Conservation (phyloP, 2,888 invertebrate species). For the Caenorhabditis sp. region DNA sequence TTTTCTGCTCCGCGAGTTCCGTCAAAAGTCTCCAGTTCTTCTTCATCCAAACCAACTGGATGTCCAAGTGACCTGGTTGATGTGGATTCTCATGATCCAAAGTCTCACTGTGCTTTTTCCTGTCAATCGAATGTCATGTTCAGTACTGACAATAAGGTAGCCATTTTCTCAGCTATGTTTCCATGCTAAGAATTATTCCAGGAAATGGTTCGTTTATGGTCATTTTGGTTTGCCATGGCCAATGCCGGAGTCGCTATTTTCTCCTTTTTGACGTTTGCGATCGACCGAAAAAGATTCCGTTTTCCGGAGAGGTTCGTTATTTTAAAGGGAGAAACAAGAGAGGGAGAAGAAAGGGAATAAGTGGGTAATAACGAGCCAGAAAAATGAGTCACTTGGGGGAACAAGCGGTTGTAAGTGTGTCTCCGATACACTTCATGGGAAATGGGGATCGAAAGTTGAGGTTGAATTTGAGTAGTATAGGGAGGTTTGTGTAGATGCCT, state of each 20-base stretch:
- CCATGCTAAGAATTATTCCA: constrained; percentile 29
- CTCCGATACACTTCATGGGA: constrained; percentile 10
- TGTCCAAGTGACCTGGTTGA: constrained; percentile 80
- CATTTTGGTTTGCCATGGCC: constrained; percentile 93
- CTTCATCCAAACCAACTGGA: constrained; percentile 50
- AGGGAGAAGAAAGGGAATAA: constrained; percentile 1
- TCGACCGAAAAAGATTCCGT: constrained; percentile 95
- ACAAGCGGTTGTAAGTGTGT: constrained; percentile 18
- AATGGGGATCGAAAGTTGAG: constrained; percentile 1
- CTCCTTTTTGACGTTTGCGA: constrained; percentile 89
- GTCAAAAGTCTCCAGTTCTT: constrained; percentile 25
- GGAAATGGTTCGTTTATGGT: constrained; percentile 87
- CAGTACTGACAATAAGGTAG: constrained; percentile 68
- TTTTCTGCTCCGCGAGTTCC: constrained; percentile 40
- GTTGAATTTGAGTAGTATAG: background rate
- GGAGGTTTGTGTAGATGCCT: too few species aligned
- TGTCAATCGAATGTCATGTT: constrained; percentile 85
- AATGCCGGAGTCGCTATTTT: constrained; percentile 94
- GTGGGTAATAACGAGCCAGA: constrained; percentile 36
- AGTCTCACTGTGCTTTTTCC: constrained; percentile 77
- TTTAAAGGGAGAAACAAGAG: constrained; percentile 17
- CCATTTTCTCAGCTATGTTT: background rate
- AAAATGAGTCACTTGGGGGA: constrained; percentile 59
- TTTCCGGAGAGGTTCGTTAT: constrained; percentile 91
- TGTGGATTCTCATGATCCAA: constrained; percentile 78